These are phyloP conservation scores for Meiosimyza decipiens DNA, from an alignment of 2,888 invertebrate genomes.

Conservation along the genomic window DNA sequence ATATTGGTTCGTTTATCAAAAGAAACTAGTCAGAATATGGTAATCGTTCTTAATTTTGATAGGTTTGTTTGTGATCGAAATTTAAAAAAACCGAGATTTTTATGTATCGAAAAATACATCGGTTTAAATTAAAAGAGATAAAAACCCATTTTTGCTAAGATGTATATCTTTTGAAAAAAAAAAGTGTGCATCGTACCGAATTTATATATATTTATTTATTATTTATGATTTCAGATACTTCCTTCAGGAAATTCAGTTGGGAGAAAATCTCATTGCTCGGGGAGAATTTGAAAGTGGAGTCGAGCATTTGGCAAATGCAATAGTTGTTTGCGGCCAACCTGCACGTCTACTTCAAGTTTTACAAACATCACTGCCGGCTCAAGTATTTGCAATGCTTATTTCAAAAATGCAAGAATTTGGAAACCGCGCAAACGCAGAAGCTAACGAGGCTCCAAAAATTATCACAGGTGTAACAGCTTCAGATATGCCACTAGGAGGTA, in stretches of 20 bases:
- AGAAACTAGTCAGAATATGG: too few species aligned
- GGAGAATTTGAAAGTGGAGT: constrained; percentile 91
- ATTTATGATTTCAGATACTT: constrained; percentile 66
- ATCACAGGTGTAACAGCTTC: constrained; percentile 47
- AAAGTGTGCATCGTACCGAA: too few species aligned
- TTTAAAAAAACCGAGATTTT: too few species aligned
- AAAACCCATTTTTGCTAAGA: too few species aligned
- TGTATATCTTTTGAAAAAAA: too few species aligned
- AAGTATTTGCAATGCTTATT: constrained; percentile 90
- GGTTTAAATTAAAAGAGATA: neutral
- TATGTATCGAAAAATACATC: neutral
- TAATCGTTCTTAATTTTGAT: too few species aligned
- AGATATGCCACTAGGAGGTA: constrained; percentile 51
- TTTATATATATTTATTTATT: neutral
- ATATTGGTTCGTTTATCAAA: too few species aligned
- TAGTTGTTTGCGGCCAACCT: constrained; percentile 94
- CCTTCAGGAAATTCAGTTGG: constrained; percentile 85
- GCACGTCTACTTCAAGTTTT: constrained; percentile 69
- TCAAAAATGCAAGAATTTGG: constrained; percentile 72
- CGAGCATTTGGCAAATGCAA: constrained; percentile 95
- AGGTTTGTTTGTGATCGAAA: too few species aligned
- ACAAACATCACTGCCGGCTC: constrained; percentile 95
- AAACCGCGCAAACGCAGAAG: constrained; percentile 55
- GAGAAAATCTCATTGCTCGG: constrained; percentile 89
- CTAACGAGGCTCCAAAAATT: constrained; percentile 55